Conservation (phyloP, 1,140 invertebrate species). For the Agrilus planipennis region DNA sequence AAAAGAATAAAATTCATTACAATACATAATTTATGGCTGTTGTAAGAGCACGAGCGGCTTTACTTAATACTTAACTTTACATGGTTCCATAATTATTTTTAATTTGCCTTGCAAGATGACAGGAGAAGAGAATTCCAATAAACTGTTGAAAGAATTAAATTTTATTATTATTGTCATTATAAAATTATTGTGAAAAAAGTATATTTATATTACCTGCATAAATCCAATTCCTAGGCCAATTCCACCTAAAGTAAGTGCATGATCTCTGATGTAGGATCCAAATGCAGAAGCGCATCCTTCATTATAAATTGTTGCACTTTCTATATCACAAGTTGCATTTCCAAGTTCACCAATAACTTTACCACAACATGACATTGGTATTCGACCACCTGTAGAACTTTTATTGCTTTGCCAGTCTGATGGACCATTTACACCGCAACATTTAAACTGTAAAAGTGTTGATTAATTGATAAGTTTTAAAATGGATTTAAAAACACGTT, state of each 20-base stretch:
- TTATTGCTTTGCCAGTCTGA: conserved; percentile 45
- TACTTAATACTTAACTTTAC: no score
- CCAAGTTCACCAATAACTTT: conserved; percentile 34
- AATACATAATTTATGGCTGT: no score
- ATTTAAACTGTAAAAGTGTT: conserved; percentile 46
- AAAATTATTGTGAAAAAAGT: no score
- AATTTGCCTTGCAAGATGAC: conserved; percentile 21
- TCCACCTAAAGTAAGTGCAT: conserved; percentile 59
- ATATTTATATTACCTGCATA: no score
- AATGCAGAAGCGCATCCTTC: conserved; percentile 50
- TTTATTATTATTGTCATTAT: no score
- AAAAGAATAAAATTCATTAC: no score
- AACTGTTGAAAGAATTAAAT: no score
- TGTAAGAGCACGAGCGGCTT: no score
- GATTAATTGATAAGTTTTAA: background rate
- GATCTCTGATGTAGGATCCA: conserved; percentile 45
- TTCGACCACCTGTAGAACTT: conserved; percentile 9
- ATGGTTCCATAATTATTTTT: conserved; percentile 17
- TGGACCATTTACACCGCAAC: conserved; percentile 52
- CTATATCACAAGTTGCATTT: conserved; percentile 30
- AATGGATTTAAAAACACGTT: conserved; percentile 1
- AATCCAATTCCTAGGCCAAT: conserved; percentile 63
- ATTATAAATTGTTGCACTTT: conserved; percentile 11
- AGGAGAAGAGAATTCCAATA: conserved; percentile 22
- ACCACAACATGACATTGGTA: conserved; percentile 54